Evolutionary conservation across 92 coral and sea anemone genomes (phyloP).

Genomic region (Palythoa heliodiscus): DNA sequence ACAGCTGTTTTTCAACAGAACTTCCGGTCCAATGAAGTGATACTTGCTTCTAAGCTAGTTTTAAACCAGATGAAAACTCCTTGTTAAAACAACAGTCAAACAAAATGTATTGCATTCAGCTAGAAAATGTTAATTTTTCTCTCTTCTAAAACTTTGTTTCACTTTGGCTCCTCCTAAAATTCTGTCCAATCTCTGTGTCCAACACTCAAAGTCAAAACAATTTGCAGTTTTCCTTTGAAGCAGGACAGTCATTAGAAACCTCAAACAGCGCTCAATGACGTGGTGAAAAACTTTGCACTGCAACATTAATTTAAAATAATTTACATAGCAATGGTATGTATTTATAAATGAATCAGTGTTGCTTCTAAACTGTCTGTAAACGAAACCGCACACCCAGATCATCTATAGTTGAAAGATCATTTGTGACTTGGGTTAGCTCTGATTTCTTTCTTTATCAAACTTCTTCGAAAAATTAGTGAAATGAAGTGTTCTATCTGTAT

Average conservation of each 20-base stretch:
- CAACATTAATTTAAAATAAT: too few relatives aligned
- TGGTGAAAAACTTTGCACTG: too few relatives aligned
- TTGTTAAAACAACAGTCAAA: background rate
- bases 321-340: too few relatives aligned
- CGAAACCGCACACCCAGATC: too few relatives aligned
- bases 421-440: too few relatives aligned
- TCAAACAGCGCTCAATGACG: background rate
- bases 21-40: conserved; percentile 17
- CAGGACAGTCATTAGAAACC: background rate
- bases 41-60: background rate
- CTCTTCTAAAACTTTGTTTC: background rate
- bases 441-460: too few relatives aligned
- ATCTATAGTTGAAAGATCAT: too few relatives aligned
- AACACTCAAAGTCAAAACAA: conserved; percentile 10
- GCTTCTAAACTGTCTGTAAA: too few relatives aligned
- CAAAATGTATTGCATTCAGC: too few relatives aligned
- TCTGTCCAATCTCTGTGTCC: background rate
- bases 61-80: conserved; percentile 2
- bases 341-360: too few relatives aligned
- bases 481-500: too few relatives aligned
- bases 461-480: too few relatives aligned
- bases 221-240: background rate
- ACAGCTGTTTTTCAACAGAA: conserved; percentile 26
- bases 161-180: background rate
- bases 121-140: background rate